Percentiles rank a stretch among this genome's conserved stretches.
Conservation (phyloP, 2,888 invertebrate species). For the Trachelus troglodyta region DNA sequence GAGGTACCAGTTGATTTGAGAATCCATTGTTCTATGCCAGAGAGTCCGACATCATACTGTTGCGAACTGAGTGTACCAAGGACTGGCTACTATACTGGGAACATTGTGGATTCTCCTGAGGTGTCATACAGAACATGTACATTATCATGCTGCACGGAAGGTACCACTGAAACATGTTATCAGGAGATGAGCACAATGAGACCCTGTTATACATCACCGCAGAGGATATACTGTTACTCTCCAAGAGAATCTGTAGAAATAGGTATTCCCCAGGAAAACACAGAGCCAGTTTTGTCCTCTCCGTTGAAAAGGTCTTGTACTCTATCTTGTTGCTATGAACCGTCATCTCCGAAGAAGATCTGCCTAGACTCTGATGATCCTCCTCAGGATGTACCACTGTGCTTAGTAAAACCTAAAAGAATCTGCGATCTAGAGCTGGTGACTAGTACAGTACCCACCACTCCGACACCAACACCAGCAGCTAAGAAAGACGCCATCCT, state of each 20-base stretch:
- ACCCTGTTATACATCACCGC: slow-evolving; percentile 41
- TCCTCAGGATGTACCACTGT: slow-evolving; percentile 64
- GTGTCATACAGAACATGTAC: slow-evolving; percentile 36
- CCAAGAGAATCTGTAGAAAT: slow-evolving; percentile 40
- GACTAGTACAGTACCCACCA: slow-evolving; percentile 48
- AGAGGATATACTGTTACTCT: slow-evolving; percentile 47
- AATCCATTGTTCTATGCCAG: slow-evolving; percentile 42
- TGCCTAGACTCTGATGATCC: slow-evolving; percentile 44
- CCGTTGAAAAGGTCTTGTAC: slow-evolving; percentile 43
- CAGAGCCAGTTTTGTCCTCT: slow-evolving; percentile 12
- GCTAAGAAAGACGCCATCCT: slow-evolving; percentile 77
- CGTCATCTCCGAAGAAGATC: slow-evolving; percentile 45
- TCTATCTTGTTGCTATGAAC: slow-evolving; percentile 47
- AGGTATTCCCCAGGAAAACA: slow-evolving; percentile 14
- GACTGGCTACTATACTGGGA: slow-evolving; percentile 36
- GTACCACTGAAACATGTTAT: slow-evolving; percentile 32
- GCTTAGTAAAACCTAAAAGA: slow-evolving; percentile 63
- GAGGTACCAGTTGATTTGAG: slow-evolving; percentile 59
- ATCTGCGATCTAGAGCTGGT: slow-evolving; percentile 41
- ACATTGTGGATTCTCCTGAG: slow-evolving; percentile 28
- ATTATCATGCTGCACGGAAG: slow-evolving; percentile 48
- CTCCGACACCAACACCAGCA: slow-evolving; percentile 53
- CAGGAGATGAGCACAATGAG: slow-evolving; percentile 40
- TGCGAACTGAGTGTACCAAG: slow-evolving; percentile 41
- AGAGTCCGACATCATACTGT: slow-evolving; percentile 34